Evolutionary conservation across 2,888 invertebrate species (phyloP).

Genomic region (Petrophora chlorosata): DNA sequence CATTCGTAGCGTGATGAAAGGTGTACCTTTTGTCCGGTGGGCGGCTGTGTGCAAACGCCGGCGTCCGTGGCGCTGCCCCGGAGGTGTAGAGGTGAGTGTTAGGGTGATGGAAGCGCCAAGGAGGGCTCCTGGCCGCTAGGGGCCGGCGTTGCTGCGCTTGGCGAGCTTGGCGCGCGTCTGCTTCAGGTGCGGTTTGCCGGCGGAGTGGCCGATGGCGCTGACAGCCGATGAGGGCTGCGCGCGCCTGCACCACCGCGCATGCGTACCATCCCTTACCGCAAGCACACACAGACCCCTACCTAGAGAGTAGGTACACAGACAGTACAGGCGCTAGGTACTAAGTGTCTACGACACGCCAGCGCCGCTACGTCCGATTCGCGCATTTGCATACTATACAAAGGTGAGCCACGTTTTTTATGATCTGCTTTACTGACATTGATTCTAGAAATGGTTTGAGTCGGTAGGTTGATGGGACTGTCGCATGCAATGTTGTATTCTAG

Average conservation of each 20-base stretch:
- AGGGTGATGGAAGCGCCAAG: slow-evolving; percentile 69
- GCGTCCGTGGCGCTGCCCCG: slow-evolving; percentile 64
- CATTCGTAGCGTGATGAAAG: slow-evolving; percentile 41
- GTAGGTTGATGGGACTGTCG: slow-evolving; percentile 10
- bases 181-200: slow-evolving; percentile 75
- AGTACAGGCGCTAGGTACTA: slow-evolving; percentile 15
- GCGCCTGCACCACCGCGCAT: slow-evolving; percentile 72
- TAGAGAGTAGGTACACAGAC: slow-evolving; percentile 37
- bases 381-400: slow-evolving; percentile 44
- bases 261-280: slow-evolving; percentile 56
- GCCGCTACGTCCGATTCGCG: slow-evolving; percentile 25
- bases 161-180: slow-evolving; percentile 76
- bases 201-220: slow-evolving; percentile 66
- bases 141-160: slow-evolving; percentile 79
- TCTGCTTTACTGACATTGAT: slow-evolving; percentile 27
- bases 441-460: slow-evolving; percentile 12
- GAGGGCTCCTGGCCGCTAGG: slow-evolving; percentile 79
- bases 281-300: slow-evolving; percentile 43
- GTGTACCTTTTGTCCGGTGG: slow-evolving; percentile 75
- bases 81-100: slow-evolving; percentile 51
- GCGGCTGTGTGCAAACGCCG: slow-evolving; percentile 74
- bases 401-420: slow-evolving; percentile 41
- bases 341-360: slow-evolving; percentile 31
- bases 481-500: slow-evolving; percentile 16
- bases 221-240: slow-evolving; percentile 60